Percentiles rank a stretch among this genome's conserved stretches.
Conservation (phyloP, 2,113 vertebrate species). For the Actinemys pallida region DNA sequence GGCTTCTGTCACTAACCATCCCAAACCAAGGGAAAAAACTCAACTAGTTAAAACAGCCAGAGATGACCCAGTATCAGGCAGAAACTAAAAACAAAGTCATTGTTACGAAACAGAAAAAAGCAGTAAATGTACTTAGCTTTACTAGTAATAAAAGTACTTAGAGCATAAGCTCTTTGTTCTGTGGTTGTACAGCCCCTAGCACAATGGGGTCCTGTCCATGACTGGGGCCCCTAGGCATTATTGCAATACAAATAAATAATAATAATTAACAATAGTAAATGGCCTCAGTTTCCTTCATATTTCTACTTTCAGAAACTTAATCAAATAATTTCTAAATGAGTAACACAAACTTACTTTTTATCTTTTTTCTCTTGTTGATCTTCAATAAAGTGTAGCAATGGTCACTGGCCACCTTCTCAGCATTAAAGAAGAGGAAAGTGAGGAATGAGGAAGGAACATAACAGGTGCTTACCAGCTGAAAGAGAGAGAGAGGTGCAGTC, state of each 20-base stretch:
- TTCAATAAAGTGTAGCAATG: not conserved
- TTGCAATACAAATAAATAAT: not conserved
- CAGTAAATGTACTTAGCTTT: not conserved
- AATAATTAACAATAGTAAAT: not conserved
- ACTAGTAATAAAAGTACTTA: not conserved
- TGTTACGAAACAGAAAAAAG: not conserved
- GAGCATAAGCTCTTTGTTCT: not conserved
- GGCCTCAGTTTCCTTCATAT: not conserved
- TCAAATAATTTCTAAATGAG: not conserved
- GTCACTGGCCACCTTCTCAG: not conserved
- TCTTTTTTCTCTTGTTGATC: not conserved
- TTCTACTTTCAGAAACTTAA: not conserved
- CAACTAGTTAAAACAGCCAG: not conserved
- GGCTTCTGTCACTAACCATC: not conserved
- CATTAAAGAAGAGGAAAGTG: not conserved
- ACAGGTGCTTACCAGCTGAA: no score
- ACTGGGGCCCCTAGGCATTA: not conserved
- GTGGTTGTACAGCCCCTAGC: not conserved
- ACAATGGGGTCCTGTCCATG: not conserved
- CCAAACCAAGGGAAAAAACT: not conserved
- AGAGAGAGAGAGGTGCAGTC: no score
- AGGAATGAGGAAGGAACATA: not conserved
- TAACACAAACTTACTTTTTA: not conserved
- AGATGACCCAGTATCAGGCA: not conserved
- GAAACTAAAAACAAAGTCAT: not conserved